phyloP scores from a whole-genome alignment of 1,140 invertebrate genomes.

The Drosophila malerkotliana region DNA sequence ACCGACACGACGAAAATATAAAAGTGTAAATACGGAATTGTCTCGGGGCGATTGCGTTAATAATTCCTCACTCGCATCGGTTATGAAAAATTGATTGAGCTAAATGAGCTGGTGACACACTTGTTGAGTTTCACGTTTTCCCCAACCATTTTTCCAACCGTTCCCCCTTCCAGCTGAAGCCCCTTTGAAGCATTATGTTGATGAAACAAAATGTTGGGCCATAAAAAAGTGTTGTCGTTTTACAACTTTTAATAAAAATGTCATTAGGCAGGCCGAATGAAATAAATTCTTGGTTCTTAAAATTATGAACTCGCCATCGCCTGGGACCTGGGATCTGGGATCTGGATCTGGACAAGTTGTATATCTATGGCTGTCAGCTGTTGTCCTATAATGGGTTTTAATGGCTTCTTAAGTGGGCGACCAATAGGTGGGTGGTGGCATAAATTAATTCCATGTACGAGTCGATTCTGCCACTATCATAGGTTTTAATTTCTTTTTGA shows the following conservation, averaged over 20 bases:
- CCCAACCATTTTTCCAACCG: slow-evolving; percentile 17
- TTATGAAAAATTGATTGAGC: slow-evolving; percentile 81
- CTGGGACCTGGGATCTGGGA: background rate
- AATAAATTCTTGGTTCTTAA: slow-evolving; percentile 58
- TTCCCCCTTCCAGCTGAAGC: background rate
- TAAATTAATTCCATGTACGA: background rate
- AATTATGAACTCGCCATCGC: slow-evolving; percentile 45
- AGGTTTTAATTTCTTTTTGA: slow-evolving; percentile 19
- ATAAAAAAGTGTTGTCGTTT: slow-evolving; percentile 66
- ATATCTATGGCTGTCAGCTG: slow-evolving; percentile 27
- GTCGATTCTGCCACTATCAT: background rate
- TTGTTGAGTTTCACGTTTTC: slow-evolving; percentile 66
- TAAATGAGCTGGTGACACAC: slow-evolving; percentile 82
- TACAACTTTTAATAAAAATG: slow-evolving; percentile 77
- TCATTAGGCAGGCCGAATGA: slow-evolving; percentile 58
- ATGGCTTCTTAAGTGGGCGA: slow-evolving; percentile 66
- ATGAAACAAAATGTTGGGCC: slow-evolving; percentile 59
- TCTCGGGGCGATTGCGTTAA: slow-evolving; percentile 63
- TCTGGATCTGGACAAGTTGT: background rate
- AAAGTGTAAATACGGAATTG: slow-evolving; percentile 50
- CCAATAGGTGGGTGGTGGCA: slow-evolving; percentile 18
- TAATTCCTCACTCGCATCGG: slow-evolving; percentile 63
- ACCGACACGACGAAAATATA: background rate
- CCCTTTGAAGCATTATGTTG: slow-evolving; percentile 45
- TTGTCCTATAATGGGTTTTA: slow-evolving; percentile 47